A percentile compares a stretch with the other conserved stretches of the same genome.
Evolutionary conservation across 2,113 vertebrate genomes (phyloP).

Genomic region (Muntiacus reevesi): DNA sequence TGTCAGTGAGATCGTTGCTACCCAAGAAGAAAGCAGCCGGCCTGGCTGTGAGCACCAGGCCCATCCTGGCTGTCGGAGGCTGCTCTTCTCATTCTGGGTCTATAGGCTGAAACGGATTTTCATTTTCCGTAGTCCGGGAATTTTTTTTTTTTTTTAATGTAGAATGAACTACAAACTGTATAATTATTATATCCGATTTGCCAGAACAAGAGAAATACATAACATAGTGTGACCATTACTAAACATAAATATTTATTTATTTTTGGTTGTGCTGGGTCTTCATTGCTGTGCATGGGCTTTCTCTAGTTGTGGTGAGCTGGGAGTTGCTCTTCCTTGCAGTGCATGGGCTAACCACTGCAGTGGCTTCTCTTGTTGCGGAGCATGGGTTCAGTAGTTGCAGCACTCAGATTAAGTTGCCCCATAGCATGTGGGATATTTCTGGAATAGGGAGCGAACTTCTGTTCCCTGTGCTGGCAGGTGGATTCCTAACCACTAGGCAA

Average conservation of each 20-base stretch:
- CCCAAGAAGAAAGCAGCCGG: not conserved
- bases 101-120: not conserved
- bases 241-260: not conserved
- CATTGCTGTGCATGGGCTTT: not conserved
- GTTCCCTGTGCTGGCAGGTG: not conserved
- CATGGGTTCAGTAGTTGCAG: too few species aligned
- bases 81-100: not conserved
- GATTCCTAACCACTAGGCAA: not conserved
- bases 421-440: not conserved
- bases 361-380: not conserved
- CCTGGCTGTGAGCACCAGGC: not conserved
- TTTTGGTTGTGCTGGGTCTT: not conserved
- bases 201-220: not conserved
- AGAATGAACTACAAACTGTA: not conserved
- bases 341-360: not conserved
- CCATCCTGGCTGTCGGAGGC: not conserved
- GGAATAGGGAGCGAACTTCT: rapidly evolving
- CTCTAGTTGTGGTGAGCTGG: not conserved
- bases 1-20: not conserved
- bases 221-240: not conserved
- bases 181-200: not conserved
- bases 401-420: not conserved
- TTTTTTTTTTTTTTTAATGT: not conserved
- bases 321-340: not conserved
- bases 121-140: not conserved